Evolutionary conservation across 1,140 invertebrate genomes (phyloP).

Genomic region (Dryas iulia): DNA sequence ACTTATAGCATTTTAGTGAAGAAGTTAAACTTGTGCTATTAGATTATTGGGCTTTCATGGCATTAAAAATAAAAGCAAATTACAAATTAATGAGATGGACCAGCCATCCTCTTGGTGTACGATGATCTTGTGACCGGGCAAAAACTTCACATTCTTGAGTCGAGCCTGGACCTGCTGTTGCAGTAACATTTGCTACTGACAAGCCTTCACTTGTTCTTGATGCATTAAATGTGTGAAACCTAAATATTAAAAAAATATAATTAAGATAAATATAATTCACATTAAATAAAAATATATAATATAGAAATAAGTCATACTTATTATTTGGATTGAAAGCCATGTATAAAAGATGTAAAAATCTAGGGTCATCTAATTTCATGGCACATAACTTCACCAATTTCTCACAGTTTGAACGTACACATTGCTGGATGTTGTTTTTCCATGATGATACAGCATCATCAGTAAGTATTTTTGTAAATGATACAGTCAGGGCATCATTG

Average conservation of each 20-base stretch:
- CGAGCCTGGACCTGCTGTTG: slow-evolving; percentile 50
- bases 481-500: slow-evolving; percentile 95
- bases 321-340: slow-evolving; percentile 96
- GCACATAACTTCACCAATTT: slow-evolving; percentile 96
- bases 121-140: slow-evolving; percentile 89
- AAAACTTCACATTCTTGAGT: slow-evolving; percentile 84
- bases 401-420: slow-evolving; percentile 96
- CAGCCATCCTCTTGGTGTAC: slow-evolving; percentile 93
- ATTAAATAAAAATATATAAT: not conserved
- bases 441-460: slow-evolving; percentile 98
- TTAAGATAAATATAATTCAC: slow-evolving; percentile 6
- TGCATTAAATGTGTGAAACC: slow-evolving; percentile 96
- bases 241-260: slow-evolving; percentile 59
- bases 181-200: slow-evolving; percentile 69
- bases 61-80: slow-evolving; percentile 1
- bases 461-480: slow-evolving; percentile 98
- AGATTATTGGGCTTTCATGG: no score
- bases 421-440: slow-evolving; percentile 98
- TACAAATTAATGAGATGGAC: slow-evolving; percentile 96
- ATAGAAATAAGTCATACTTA: slow-evolving; percentile 83
- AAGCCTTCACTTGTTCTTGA: slow-evolving; percentile 90
- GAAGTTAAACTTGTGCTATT: no score
- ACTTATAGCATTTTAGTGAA: no score
- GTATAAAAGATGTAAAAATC: slow-evolving; percentile 94
- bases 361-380: slow-evolving; percentile 95